Evolutionary conservation across 2,797 vertebrate genomes (phyloP), one percentile per base, ranked within the genome.

Genomic region (Halcyon leucocephala): DNA sequence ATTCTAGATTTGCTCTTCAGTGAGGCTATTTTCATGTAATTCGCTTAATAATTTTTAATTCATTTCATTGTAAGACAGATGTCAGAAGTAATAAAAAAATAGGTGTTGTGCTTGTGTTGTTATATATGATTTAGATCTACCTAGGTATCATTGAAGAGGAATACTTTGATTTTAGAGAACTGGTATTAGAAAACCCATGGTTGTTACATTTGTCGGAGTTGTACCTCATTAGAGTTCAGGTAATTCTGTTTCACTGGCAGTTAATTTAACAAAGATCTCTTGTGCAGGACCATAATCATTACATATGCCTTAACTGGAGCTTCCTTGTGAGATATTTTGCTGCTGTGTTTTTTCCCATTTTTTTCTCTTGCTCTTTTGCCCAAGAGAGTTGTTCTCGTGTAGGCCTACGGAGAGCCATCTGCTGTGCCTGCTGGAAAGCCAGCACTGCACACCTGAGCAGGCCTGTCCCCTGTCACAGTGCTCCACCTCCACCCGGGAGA

Each of bases 371-470:
- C 44, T 87, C 1, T 76, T 16, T 73, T 87, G 60, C 90, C 90
- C 88, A 80, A 4, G 93, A 93, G 94, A 77, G 41, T 62, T 82
- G 85, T 82, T 92, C 57, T 65, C 70, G 37, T 58, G 28, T 46
- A 70, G 60, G 21, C 67, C 81, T 79, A 41, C 87, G 76, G 91
- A 86, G 89, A 92, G 55, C 93, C 91, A 89, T 86, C 96, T 95
- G 89, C 70, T 80, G 64, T 17, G 73, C 66, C 74, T 85, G 64
- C 74, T 77, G 83, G 58, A 78, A 39, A 71, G 81, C 41, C 70
- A 77, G 60, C 2, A 1, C 95, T 81, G 81, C 60, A 19, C 85
- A 49, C 58, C 69, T 71, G 7, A 89, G 66, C 65, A 39, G 92
- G 51, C 14, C 58, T 55, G 49, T 42, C 65, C 49, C 35, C 3